Conservation (phyloP, 2,797 vertebrate species). For the Gouania willdenowi region DNA sequence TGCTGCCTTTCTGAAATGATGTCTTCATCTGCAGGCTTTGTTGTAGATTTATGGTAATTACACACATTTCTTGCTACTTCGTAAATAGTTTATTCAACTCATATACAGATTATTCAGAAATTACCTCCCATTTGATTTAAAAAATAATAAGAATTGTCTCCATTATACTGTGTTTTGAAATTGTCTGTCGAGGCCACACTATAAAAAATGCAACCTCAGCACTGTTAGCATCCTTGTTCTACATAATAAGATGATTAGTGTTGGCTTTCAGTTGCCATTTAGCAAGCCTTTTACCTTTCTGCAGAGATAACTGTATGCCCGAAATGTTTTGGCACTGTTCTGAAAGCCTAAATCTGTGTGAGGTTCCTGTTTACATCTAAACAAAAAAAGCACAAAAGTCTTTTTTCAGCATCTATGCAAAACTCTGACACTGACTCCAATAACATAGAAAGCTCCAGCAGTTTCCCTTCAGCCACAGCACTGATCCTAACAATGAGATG, state of each 20-base stretch:
- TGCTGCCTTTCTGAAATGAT: too few relatives aligned
- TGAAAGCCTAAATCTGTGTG: too few relatives aligned
- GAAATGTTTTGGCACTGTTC: constrained; percentile 11
- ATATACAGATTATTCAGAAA: too few relatives aligned
- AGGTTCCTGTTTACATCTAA: constrained; percentile 32
- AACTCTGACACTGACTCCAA: constrained; percentile 57
- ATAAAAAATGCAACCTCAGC: too few relatives aligned
- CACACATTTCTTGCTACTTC: too few relatives aligned
- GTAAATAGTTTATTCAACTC: too few relatives aligned
- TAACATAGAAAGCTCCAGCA: constrained; percentile 52
- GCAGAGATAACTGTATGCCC: constrained; percentile 15
- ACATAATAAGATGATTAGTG: constrained; percentile 45
- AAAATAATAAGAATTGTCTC: too few relatives aligned
- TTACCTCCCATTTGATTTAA: too few relatives aligned
- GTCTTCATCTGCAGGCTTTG: too few relatives aligned
- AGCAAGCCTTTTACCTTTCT: constrained; percentile 21
- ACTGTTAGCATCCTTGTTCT: constrained; percentile 37
- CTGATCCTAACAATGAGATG: constrained; percentile 75
- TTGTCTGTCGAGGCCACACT: too few relatives aligned
- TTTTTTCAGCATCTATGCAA: constrained; percentile 54
- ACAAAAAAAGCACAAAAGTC: constrained; percentile 51
- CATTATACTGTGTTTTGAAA: too few relatives aligned
- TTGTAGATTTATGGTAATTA: too few relatives aligned
- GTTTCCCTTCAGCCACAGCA: constrained; percentile 48
- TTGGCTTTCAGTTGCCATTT: constrained; percentile 52